These are phyloP conservation scores for Plecturocebus donacophilus DNA, from an alignment of 2,113 vertebrate species.

Conservation along the genomic window DNA sequence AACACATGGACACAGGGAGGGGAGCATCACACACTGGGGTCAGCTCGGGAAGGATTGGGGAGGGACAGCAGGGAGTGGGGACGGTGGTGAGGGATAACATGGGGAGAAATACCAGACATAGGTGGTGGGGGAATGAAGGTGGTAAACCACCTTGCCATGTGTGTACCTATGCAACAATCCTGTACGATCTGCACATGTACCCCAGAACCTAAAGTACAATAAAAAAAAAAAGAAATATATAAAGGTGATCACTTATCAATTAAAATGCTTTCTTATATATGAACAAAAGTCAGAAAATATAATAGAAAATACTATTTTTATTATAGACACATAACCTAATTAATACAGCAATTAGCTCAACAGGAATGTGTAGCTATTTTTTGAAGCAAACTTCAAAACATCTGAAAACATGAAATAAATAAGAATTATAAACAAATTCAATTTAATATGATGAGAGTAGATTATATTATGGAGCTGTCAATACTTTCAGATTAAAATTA, in stretches of 20 bases:
- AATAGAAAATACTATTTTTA: background rate
- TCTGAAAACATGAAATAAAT: background rate
- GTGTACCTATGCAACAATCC: too few relatives aligned
- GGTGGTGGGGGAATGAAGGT: too few relatives aligned
- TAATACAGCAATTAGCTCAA: background rate
- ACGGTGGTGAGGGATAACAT: too few relatives aligned
- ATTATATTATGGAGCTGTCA: background rate
- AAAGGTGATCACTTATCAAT: background rate
- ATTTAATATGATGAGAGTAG: background rate
- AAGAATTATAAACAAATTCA: background rate
- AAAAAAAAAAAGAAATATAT: background rate
- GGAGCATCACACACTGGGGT: too few relatives aligned
- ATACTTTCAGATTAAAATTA: constrained; percentile 7
- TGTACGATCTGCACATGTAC: too few relatives aligned
- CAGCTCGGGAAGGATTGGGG: too few relatives aligned
- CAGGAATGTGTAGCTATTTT: background rate
- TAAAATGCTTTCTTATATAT: background rate
- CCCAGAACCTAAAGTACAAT: too few relatives aligned
- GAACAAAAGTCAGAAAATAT: background rate
- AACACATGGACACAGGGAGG: too few relatives aligned
- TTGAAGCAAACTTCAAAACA: background rate
- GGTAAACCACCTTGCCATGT: too few relatives aligned
- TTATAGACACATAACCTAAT: background rate
- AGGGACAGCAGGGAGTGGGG: too few relatives aligned
- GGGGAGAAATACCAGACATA: too few relatives aligned